These are phyloP conservation scores for Neopipo cinnamomea DNA, from an alignment of 2,113 vertebrate species.

Conservation along the genomic window DNA sequence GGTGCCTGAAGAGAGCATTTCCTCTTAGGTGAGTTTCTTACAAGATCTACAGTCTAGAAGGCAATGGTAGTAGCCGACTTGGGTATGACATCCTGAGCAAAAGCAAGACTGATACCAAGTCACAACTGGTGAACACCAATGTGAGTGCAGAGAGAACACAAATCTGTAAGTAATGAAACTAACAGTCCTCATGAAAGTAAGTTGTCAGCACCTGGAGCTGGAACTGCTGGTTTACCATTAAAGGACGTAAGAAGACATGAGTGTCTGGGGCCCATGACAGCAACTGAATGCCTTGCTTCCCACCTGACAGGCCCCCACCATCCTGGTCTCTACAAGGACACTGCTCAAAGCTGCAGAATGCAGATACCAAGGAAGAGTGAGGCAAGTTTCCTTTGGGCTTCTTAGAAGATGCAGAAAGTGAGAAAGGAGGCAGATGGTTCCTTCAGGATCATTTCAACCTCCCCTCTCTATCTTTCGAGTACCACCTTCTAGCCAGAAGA, in stretches of 20 bases:
- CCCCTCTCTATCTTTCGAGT: background rate
- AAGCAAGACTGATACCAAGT: background rate
- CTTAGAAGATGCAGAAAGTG: background rate
- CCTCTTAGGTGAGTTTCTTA: background rate
- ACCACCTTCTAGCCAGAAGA: background rate
- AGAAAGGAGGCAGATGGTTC: fast-evolving
- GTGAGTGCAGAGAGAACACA: background rate
- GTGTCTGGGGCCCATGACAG: background rate
- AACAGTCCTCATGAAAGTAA: background rate
- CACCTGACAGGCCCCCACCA: fast-evolving
- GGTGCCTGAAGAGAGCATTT: background rate
- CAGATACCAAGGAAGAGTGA: background rate
- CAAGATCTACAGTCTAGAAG: background rate
- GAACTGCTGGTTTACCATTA: background rate
- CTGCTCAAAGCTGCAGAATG: background rate
- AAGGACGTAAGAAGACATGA: background rate
- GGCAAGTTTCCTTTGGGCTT: background rate
- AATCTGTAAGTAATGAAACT: background rate
- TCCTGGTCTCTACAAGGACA: background rate
- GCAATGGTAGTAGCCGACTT: fast-evolving
- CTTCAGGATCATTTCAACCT: background rate
- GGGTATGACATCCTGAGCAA: background rate
- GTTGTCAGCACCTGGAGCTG: background rate
- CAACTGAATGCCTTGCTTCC: background rate
- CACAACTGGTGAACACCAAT: background rate